Percentiles rank a stretch among this genome's conserved stretches.
Evolutionary conservation across 2,888 invertebrate species (phyloP).

Genomic region (Drosophila nr. perissopoda): DNA sequence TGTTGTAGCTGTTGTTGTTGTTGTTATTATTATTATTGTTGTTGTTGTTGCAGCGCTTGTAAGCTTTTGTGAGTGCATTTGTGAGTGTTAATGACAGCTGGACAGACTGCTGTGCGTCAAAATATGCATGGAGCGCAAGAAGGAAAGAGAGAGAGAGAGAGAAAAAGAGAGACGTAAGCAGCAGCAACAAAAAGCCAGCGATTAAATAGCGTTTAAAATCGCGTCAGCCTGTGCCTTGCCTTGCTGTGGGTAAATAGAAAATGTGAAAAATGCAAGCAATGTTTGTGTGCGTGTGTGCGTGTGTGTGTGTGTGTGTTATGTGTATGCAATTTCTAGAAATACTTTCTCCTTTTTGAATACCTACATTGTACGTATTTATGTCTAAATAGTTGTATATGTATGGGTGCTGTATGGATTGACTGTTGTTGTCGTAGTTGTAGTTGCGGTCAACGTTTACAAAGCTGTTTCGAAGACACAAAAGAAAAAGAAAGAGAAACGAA

Average conservation of each 20-base stretch:
- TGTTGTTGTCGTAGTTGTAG: conserved; percentile 16
- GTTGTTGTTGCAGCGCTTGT: conserved; percentile 32
- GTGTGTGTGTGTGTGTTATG: not conserved
- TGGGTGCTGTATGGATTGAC: conserved; percentile 18
- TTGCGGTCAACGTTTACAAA: conserved; percentile 67
- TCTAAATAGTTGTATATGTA: conserved; percentile 10
- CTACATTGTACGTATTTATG: conserved; percentile 28
- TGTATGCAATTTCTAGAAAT: conserved; percentile 9
- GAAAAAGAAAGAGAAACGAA: conserved; percentile 42
- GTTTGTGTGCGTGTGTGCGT: not conserved
- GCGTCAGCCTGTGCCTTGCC: conserved; percentile 20
- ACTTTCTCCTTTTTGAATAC: conserved; percentile 25
- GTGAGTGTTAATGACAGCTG: conserved; percentile 57
- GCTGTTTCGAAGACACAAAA: conserved; percentile 66
- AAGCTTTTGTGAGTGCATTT: conserved; percentile 32
- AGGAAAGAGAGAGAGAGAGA: conserved; percentile 24
- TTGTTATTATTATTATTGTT: conserved; percentile 28
- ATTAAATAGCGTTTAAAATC: conserved; percentile 55
- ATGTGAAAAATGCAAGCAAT: conserved; percentile 45
- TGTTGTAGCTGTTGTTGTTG: conserved; percentile 10
- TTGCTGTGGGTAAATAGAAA: conserved; percentile 42
- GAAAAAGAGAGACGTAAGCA: conserved; percentile 24
- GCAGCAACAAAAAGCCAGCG: conserved; percentile 46
- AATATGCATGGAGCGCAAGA: conserved; percentile 21
- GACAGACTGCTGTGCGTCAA: conserved; percentile 55